Conservation (phyloP, 2,797 vertebrate genomes). For the Mormyrus hasselquistii region DNA sequence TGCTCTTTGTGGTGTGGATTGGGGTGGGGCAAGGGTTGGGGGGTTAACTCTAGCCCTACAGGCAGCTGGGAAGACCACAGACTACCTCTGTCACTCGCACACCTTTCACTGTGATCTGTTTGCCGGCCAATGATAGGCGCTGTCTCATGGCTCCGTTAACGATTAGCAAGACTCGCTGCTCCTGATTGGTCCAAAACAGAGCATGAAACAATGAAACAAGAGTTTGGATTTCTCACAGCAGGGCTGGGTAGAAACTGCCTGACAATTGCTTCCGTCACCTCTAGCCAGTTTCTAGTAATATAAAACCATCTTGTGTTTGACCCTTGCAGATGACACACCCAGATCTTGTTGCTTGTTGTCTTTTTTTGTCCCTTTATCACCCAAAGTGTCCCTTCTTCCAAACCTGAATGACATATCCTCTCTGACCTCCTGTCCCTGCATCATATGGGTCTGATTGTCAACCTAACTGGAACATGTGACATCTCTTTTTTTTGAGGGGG, state of each 20-base stretch:
- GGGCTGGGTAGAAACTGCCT: background rate
- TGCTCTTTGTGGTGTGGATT: background rate
- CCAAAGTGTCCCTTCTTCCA: background rate
- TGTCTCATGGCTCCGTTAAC: background rate
- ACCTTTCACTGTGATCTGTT: background rate
- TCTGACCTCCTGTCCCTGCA: background rate
- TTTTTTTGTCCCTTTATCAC: background rate
- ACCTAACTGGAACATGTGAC: background rate
- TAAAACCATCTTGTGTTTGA: background rate
- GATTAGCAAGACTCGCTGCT: background rate
- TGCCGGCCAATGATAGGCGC: background rate
- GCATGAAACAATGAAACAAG: background rate
- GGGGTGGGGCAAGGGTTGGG: background rate
- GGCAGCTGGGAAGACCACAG: background rate
- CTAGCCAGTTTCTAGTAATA: background rate
- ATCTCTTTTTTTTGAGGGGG: background rate
- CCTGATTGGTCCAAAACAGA: background rate
- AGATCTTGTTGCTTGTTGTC: background rate
- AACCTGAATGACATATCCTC: background rate
- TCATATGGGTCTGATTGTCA: background rate
- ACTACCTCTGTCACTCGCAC: background rate
- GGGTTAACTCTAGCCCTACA: background rate
- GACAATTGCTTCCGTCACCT: background rate
- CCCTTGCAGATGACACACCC: background rate
- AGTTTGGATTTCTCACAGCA: background rate